phyloP scores from a whole-genome alignment of 2,888 invertebrate species.

The Smittia aterrima region DNA sequence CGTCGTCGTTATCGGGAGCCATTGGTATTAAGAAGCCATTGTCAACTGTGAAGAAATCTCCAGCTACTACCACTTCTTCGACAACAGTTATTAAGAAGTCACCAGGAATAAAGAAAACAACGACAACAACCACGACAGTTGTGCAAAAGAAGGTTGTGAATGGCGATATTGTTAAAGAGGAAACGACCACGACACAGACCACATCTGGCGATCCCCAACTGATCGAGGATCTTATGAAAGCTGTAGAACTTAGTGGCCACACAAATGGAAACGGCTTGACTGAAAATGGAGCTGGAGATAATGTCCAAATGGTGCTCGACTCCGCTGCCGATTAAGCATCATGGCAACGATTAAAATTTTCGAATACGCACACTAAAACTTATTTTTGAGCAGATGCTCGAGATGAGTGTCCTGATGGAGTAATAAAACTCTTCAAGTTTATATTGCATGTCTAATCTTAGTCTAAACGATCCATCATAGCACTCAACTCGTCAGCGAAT shows the following conservation, averaged over 20 bases:
- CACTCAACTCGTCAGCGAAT: too few species aligned
- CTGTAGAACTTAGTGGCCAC: conserved; percentile 12
- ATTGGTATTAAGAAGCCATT: conserved; percentile 33
- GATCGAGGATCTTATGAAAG: conserved; percentile 8
- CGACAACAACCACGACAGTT: conserved; percentile 29
- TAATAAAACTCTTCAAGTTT: too few species aligned
- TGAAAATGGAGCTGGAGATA: conserved; percentile 14
- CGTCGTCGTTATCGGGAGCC: background rate
- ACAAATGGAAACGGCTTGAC: conserved; percentile 1
- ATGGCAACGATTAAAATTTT: background rate
- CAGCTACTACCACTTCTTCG: conserved; percentile 7
- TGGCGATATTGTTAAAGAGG: conserved; percentile 22
- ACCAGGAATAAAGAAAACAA: conserved; percentile 6
- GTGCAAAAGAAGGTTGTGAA: conserved; percentile 31
- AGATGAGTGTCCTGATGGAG: too few species aligned
- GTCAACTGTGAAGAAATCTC: conserved; percentile 1
- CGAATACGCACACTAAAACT: conserved; percentile 1
- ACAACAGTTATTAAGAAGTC: conserved; percentile 8
- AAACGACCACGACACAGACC: conserved; percentile 19
- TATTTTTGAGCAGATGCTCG: background rate
- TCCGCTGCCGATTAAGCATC: conserved; percentile 23
- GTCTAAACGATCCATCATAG: too few species aligned
- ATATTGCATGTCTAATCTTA: too few species aligned
- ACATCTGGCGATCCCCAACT: background rate
- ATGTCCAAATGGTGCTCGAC: conserved; percentile 12